Percentiles rank a stretch among this genome's conserved stretches.
Evolutionary conservation across 2,888 invertebrate genomes (phyloP).

Genomic region (Cheilosia urbana): DNA sequence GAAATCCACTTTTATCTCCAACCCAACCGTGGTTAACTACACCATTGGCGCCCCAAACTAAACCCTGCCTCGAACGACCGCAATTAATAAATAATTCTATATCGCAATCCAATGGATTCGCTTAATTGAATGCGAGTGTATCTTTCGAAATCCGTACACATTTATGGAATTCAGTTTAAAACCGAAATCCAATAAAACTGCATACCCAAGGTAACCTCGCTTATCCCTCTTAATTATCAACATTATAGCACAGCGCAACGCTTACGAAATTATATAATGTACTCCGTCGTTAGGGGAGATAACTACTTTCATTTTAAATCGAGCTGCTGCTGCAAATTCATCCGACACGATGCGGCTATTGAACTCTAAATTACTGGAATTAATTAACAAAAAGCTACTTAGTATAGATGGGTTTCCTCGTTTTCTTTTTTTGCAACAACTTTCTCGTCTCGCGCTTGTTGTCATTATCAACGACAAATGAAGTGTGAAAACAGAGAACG

Average conservation of each 20-base stretch:
- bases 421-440: conserved; percentile 18
- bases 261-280: neutral
- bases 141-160: conserved; percentile 16
- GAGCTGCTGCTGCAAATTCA: neutral
- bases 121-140: conserved; percentile 39
- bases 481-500: conserved; percentile 52
- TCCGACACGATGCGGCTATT: neutral
- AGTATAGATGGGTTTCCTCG: neutral
- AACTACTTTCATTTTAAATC: neutral
- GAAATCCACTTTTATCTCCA: neutral
- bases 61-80: neutral
- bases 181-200: conserved; percentile 9
- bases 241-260: neutral
- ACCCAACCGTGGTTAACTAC: neutral
- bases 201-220: conserved; percentile 1
- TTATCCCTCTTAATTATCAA: conserved; percentile 33
- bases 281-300: neutral
- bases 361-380: conserved; percentile 42
- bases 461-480: conserved; percentile 39
- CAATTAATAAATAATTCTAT: conserved; percentile 27
- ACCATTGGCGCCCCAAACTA: neutral
- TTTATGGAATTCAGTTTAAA: conserved; percentile 27
- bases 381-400: conserved; percentile 31
- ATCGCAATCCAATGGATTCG: conserved; percentile 28
- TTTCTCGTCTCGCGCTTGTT: conserved; percentile 12